Percentiles rank a stretch among this genome's conserved stretches.
Evolutionary conservation across 2,797 vertebrate genomes (phyloP).

Genomic region (Micropoecilia bifurca): DNA sequence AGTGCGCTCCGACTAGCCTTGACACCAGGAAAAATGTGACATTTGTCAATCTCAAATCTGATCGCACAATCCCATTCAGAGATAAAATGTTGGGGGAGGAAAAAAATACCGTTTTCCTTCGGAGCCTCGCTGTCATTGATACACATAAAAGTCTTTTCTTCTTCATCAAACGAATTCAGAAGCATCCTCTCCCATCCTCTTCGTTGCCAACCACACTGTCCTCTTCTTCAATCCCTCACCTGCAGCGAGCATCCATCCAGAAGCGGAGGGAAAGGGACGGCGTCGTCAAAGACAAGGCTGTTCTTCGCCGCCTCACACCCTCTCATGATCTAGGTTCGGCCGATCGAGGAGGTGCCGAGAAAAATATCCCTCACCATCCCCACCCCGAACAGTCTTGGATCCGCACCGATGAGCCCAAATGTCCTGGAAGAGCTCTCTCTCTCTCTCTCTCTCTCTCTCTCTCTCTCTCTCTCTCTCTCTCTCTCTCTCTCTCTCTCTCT

Average conservation of each 20-base stretch:
- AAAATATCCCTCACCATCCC: constrained; percentile 76
- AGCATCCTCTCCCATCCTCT: constrained; percentile 58
- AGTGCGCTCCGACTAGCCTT: constrained; percentile 53
- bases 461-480: constrained; percentile 66
- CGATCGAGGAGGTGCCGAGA: constrained; percentile 58
- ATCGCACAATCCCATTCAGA: constrained; percentile 35
- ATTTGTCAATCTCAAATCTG: constrained; percentile 55
- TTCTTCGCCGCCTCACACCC: constrained; percentile 66
- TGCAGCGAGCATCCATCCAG: constrained; percentile 69
- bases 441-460: constrained; percentile 61
- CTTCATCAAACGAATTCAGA: constrained; percentile 56
- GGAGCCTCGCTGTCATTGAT: constrained; percentile 55
- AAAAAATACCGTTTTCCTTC: constrained; percentile 64
- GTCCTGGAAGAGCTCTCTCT: constrained; percentile 72
- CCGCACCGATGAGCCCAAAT: constrained; percentile 69
- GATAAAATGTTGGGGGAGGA: neutral
- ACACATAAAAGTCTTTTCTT: constrained; percentile 19
- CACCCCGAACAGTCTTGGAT: constrained; percentile 68
- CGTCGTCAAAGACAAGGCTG: constrained; percentile 77
- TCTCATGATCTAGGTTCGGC: constrained; percentile 61
- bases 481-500: constrained; percentile 50
- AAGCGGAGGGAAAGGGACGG: constrained; percentile 64
- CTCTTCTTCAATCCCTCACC: constrained; percentile 78
- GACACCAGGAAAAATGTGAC: constrained; percentile 46
- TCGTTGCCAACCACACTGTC: constrained; percentile 70